These are phyloP conservation scores for Thalassarche chlororhynchos DNA, from an alignment of 2,113 vertebrate species.

Conservation along the genomic window DNA sequence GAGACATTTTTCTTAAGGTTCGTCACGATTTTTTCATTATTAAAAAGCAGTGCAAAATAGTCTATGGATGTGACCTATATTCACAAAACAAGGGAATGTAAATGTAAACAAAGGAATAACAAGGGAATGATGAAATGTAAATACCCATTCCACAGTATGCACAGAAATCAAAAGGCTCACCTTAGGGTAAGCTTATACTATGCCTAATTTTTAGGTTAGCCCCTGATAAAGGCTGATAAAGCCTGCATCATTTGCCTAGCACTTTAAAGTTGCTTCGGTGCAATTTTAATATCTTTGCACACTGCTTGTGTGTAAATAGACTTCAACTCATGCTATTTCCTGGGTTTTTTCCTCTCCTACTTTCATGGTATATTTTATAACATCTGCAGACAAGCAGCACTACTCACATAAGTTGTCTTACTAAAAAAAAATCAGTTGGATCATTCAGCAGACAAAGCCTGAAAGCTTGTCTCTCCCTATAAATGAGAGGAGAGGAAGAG, in stretches of 20 bases:
- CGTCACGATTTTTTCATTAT: not conserved
- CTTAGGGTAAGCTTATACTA: not conserved
- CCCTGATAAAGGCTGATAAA: not conserved
- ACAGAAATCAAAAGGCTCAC: not conserved
- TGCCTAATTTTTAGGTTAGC: not conserved
- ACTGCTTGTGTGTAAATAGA: not conserved
- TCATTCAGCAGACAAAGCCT: not conserved
- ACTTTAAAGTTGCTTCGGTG: not conserved
- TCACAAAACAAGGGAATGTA: not conserved
- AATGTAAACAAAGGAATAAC: conserved; percentile 1
- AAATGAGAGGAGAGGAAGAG: not conserved
- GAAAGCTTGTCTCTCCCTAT: conserved; percentile 24
- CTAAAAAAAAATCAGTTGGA: not conserved
- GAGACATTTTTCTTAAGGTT: not conserved
- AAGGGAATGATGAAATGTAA: not conserved
- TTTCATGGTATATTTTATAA: not conserved
- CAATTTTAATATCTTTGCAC: not conserved
- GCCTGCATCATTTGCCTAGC: not conserved
- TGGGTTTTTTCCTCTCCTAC: not conserved
- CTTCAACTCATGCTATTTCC: not conserved
- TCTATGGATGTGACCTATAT: conserved; percentile 20
- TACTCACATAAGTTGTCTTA: not conserved
- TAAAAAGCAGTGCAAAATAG: not conserved
- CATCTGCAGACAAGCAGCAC: not conserved
- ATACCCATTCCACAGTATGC: not conserved